A percentile compares a stretch with the other conserved stretches of the same genome.
phyloP scores from a whole-genome alignment of 2,888 invertebrate species.

The Aspidiotus rigidus region DNA sequence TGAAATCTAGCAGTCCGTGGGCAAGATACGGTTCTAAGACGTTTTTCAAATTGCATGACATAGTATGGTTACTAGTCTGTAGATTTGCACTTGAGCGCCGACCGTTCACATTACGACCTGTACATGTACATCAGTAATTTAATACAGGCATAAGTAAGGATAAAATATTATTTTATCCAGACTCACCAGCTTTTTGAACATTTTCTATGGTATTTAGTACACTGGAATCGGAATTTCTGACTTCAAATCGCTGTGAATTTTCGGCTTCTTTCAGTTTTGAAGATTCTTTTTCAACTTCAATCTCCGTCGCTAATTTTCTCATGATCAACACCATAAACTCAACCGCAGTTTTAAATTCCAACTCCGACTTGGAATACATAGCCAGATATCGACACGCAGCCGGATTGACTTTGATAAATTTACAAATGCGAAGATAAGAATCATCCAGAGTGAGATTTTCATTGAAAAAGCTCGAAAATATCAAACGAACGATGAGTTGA shows the following conservation, averaged over 20 bases:
- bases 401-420: conserved; percentile 37
- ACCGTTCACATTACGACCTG: no score
- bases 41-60: no score
- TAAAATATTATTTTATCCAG: neutral
- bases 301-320: conserved; percentile 15
- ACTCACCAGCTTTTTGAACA: conserved; percentile 6
- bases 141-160: no score
- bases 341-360: conserved; percentile 48
- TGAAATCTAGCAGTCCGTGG: conserved; percentile 36
- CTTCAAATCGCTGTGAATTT: neutral
- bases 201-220: conserved; percentile 17
- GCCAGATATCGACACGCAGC: conserved; percentile 38
- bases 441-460: conserved; percentile 18
- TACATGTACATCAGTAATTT: no score
- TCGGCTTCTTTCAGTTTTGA: conserved; percentile 21
- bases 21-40: conserved; percentile 12
- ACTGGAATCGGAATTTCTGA: conserved; percentile 2
- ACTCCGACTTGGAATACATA: conserved; percentile 36
- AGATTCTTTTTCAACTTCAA: conserved; percentile 33
- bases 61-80: no score
- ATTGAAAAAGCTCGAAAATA: conserved; percentile 37
- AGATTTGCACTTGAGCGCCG: no score
- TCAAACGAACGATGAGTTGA: conserved; percentile 37
- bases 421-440: conserved; percentile 35
- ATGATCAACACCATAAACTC: conserved; percentile 40